Evolutionary conservation across 2,113 vertebrate species (phyloP).

Genomic region (Sinocyclocheilus grahami): DNA sequence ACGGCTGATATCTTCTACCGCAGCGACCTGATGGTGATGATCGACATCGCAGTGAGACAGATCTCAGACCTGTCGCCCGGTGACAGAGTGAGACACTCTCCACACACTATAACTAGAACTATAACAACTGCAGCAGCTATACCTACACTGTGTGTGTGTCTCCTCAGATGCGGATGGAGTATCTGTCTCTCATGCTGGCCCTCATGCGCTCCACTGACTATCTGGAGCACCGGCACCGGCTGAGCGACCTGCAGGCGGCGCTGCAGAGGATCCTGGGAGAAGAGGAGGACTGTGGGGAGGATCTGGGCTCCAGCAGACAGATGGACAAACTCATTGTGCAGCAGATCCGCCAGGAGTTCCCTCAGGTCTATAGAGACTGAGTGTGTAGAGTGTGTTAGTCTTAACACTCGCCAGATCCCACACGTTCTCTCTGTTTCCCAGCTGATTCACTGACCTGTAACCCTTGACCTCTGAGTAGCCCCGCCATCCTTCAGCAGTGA

Average conservation of each 20-base stretch:
- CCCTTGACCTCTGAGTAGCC: no score
- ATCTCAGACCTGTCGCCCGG: slow-evolving; percentile 84
- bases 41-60: slow-evolving; percentile 94
- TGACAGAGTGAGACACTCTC: slow-evolving; percentile 77
- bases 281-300: slow-evolving; percentile 76
- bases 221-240: slow-evolving; percentile 90
- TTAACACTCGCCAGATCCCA: neutral
- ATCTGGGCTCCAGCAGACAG: slow-evolving; percentile 81
- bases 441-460: slow-evolving; percentile 50
- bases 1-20: slow-evolving; percentile 93
- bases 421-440: neutral
- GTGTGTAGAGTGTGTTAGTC: no score
- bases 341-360: slow-evolving; percentile 94
- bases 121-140: no score
- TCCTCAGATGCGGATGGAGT: slow-evolving; percentile 92
- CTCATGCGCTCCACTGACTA: slow-evolving; percentile 92
- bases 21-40: slow-evolving; percentile 98
- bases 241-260: slow-evolving; percentile 85
- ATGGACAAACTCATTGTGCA: slow-evolving; percentile 95
- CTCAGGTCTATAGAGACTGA: slow-evolving; percentile 75
- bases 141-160: neutral
- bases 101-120: neutral
- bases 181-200: slow-evolving; percentile 95
- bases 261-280: slow-evolving; percentile 90
- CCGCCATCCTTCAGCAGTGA: no score